Conservation (phyloP, 1,140 invertebrate species). For the Harpegnathos saltator region DNA sequence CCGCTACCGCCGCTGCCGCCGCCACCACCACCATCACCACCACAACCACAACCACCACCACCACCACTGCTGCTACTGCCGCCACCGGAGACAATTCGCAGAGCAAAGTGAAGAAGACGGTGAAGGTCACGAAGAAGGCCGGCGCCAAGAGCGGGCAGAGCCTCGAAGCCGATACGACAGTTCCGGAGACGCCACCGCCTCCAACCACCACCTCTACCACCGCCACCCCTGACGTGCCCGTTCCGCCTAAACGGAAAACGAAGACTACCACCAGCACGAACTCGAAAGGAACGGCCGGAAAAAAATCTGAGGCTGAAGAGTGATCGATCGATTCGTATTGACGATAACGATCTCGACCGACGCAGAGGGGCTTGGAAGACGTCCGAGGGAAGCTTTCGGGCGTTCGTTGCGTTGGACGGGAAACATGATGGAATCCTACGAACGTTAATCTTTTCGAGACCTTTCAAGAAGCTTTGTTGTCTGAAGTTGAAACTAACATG, state of each 20-base stretch:
- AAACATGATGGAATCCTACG: background rate
- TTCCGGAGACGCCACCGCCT: slow-evolving; percentile 79
- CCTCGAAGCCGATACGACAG: slow-evolving; percentile 75
- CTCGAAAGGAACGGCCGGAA: slow-evolving; percentile 62
- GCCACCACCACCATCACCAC: slow-evolving; percentile 33
- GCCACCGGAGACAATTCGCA: slow-evolving; percentile 44
- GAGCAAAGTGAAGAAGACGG: slow-evolving; percentile 76
- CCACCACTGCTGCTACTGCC: slow-evolving; percentile 26
- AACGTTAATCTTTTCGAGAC: slow-evolving; percentile 40
- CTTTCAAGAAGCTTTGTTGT: slow-evolving; percentile 23
- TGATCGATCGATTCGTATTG: slow-evolving; percentile 46
- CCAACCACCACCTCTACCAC: background rate
- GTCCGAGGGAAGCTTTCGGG: background rate
- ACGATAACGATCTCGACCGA: slow-evolving; percentile 55
- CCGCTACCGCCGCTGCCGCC: background rate
- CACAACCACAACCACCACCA: background rate
- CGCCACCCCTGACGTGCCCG: slow-evolving; percentile 76
- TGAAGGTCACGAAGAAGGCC: slow-evolving; percentile 75
- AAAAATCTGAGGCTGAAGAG: slow-evolving; percentile 73
- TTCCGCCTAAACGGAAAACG: slow-evolving; percentile 84
- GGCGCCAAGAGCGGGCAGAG: slow-evolving; percentile 73
- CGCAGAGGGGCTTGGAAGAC: background rate
- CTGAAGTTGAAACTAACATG: slow-evolving; percentile 2
- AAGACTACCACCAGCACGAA: slow-evolving; percentile 74
- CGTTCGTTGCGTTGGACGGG: background rate